Percentiles rank a stretch among this genome's conserved stretches.
These are phyloP conservation scores for Drosophila colorata DNA, from an alignment of 2,888 invertebrate species.

Conservation along the genomic window DNA sequence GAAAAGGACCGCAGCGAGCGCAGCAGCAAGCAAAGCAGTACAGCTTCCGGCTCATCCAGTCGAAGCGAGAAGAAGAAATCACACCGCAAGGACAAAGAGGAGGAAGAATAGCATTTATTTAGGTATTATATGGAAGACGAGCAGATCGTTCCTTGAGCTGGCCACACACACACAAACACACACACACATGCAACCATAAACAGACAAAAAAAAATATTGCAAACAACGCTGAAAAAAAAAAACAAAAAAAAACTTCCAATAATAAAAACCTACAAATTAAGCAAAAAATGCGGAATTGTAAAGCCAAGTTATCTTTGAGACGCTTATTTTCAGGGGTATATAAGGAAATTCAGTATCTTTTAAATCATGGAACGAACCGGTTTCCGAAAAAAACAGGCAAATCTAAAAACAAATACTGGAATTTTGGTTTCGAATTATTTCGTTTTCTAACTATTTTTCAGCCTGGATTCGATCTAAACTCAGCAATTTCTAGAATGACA, in stretches of 20 bases:
- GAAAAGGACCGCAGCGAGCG: constrained; percentile 87
- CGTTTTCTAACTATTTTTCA: no score
- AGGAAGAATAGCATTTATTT: constrained; percentile 87
- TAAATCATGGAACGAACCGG: no score
- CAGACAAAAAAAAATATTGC: constrained; percentile 20
- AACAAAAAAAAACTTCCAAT: constrained; percentile 54
- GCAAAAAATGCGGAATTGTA: constrained; percentile 9
- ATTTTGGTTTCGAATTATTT: no score
- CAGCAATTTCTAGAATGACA: no score
- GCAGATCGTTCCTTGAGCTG: constrained; percentile 41
- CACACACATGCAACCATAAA: constrained; percentile 6
- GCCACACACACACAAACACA: constrained; percentile 16
- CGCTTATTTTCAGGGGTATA: neutral
- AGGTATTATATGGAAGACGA: constrained; percentile 64
- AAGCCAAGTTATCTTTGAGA: neutral
- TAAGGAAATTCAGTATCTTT: no score
- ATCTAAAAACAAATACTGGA: no score
- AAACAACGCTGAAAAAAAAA: constrained; percentile 11
- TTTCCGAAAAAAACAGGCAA: no score
- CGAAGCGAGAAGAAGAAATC: constrained; percentile 88
- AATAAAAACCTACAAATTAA: constrained; percentile 50
- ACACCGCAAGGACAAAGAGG: constrained; percentile 91
- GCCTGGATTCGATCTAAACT: no score
- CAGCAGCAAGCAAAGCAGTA: constrained; percentile 65
- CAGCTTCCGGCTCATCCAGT: constrained; percentile 65